Evolutionary conservation across 2,113 vertebrate genomes (phyloP).

Genomic region (Budorcas taxicolor): DNA sequence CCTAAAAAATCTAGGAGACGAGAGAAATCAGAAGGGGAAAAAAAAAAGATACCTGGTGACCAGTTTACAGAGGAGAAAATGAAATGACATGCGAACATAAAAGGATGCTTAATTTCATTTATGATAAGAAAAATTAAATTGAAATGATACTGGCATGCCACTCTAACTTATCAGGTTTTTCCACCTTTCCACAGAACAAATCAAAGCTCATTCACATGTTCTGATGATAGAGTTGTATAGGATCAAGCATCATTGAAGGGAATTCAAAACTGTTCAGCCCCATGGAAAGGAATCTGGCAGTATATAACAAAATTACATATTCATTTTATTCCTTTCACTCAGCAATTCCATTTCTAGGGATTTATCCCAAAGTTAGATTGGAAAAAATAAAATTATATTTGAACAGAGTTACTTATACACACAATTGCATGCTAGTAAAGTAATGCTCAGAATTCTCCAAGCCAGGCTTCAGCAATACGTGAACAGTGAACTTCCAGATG

Average conservation of each 20-base stretch:
- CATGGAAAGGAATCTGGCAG: background rate
- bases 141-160: background rate
- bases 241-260: background rate
- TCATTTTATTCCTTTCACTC: background rate
- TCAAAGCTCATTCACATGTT: background rate
- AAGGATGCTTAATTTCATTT: background rate
- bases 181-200: background rate
- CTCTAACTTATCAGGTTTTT: background rate
- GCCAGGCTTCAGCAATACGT: background rate
- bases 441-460: background rate
- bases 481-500: too few relatives aligned
- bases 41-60: background rate
- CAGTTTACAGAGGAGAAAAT: background rate
- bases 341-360: background rate
- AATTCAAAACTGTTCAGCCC: background rate
- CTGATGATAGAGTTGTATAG: background rate
- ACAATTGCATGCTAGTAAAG: background rate
- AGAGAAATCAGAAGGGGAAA: background rate
- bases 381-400: background rate
- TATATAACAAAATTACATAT: background rate
- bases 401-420: background rate
- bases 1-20: background rate
- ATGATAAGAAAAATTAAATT: background rate
- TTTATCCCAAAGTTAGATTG: background rate
- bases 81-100: background rate